phyloP scores from a whole-genome alignment of 2,797 vertebrate species.

The Danio albolineatus region DNA sequence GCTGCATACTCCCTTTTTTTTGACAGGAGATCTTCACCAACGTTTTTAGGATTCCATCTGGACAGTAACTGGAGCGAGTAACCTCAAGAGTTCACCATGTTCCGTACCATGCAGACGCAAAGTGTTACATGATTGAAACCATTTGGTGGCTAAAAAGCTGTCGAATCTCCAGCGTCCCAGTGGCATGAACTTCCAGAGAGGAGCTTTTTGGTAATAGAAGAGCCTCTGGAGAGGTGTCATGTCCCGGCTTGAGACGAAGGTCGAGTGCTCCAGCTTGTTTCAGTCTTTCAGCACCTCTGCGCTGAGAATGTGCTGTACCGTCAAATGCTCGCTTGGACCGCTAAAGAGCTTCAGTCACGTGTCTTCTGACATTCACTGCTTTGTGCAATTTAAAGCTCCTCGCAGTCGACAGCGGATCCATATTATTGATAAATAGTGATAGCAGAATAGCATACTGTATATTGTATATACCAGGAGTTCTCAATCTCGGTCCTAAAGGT shows the following conservation, averaged over 20 bases:
- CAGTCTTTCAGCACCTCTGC: constrained; percentile 52
- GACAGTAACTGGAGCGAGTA: constrained; percentile 42
- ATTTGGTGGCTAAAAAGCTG: constrained; percentile 54
- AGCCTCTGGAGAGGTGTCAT: constrained; percentile 45
- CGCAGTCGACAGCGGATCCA: not conserved
- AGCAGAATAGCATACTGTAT: not conserved
- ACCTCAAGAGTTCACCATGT: constrained; percentile 52
- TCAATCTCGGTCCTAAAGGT: too few species aligned
- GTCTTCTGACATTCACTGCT: constrained; percentile 16
- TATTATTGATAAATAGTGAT: not conserved
- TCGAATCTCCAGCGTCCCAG: constrained; percentile 3
- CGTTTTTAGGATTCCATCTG: constrained; percentile 50
- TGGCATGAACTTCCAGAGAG: constrained; percentile 31
- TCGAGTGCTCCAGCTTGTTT: constrained; percentile 44
- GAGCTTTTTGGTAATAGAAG: constrained; percentile 27
- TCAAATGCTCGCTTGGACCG: constrained; percentile 27
- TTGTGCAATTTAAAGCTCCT: constrained; percentile 14
- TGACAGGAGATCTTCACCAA: constrained; percentile 39
- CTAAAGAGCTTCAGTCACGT: constrained; percentile 21
- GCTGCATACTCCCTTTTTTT: constrained; percentile 10
- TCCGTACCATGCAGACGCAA: constrained; percentile 27
- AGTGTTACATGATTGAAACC: constrained; percentile 59
- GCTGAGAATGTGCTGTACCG: constrained; percentile 47
- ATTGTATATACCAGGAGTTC: too few species aligned
- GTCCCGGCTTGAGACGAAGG: constrained; percentile 51